phyloP scores from a whole-genome alignment of 30 jellyfish, hydroid and myxozoan genomes.

The Aurelia aurita region DNA sequence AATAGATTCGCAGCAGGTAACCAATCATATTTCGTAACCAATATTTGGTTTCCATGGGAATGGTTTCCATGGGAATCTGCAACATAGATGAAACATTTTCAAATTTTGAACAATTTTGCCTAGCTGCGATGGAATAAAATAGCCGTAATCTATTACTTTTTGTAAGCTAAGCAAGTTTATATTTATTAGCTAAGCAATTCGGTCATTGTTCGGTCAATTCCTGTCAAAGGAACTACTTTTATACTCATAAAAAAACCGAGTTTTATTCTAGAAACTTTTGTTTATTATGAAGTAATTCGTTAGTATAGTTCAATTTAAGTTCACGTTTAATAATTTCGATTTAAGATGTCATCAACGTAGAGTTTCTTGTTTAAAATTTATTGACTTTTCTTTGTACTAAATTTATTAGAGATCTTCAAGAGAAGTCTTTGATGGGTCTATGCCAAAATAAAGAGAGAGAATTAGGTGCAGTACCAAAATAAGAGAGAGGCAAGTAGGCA shows the following conservation, averaged over 20 bases:
- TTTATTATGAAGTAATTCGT: too few species aligned
- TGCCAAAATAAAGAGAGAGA: too few species aligned
- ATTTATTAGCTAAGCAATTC: slow-evolving; percentile 30
- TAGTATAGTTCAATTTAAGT: too few species aligned
- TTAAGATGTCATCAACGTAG: too few species aligned
- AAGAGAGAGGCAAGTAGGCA: too few species aligned
- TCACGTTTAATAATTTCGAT: too few species aligned
- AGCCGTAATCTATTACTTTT: slow-evolving; percentile 29
- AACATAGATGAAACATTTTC: slow-evolving; percentile 24
- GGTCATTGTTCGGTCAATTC: neutral
- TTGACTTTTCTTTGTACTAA: too few species aligned
- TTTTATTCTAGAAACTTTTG: too few species aligned
- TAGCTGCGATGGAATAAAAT: neutral
- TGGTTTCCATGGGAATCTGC: slow-evolving; percentile 18
- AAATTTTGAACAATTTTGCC: slow-evolving; percentile 8
- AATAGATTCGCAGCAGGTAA: slow-evolving; percentile 5
- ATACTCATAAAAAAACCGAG: neutral
- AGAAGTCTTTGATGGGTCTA: too few species aligned
- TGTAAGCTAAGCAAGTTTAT: slow-evolving; percentile 33
- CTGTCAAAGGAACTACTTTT: slow-evolving; percentile 18
- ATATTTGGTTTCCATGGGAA: slow-evolving; percentile 28
- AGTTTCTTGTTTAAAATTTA: too few species aligned
- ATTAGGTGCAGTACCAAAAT: too few species aligned
- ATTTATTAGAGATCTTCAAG: too few species aligned
- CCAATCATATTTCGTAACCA: slow-evolving; percentile 32